Base-by-base conservation (phyloP, 2,113 vertebrate genomes). In the Dascyllus trimaculatus region DNA sequence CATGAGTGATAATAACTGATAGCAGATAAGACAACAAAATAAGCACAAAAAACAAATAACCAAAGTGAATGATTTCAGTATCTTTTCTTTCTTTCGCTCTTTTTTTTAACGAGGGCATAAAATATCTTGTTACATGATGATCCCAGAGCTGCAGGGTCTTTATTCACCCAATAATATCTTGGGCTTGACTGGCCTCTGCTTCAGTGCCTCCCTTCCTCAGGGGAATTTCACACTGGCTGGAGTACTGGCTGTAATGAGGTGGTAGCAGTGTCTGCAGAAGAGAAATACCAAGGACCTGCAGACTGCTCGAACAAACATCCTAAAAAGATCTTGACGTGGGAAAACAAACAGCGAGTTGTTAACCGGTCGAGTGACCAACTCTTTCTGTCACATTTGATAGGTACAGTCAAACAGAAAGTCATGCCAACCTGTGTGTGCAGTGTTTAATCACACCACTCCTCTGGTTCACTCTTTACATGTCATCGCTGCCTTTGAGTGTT, bases 161-260 rank as follows among this genome's bases (percentile, higher is more conserved):
- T 75, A 88, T 88, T 89, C 71, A 72, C 43, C 59, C 74, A 81
- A 79, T 88, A 89, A 86, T 88, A 84, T 86, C 26, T 71, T 35
- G 32, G 79, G 46, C 77, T 81, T 86, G 69, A 71, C 54, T 78
- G 64, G 84, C 58, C 58, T 77, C 60, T 85, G 60, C 78, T 80
- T 80, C 71, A 80, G 65, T 80, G 76, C 71, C 32, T 77, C 58
- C n/a, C 17, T 53, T 78, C 71, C 85, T 72, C 87, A 46, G 67
- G 78, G 72, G 84, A 76, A 52, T 80, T 84, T 78, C 32, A 70
- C 76, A 66, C 65, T 79, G 67, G 67, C 82, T 85, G 67, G 75
- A 91, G 85, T 57, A 54, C 60, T 81, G 73, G 58, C 84, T 86
- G 62, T 89, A 92, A 93, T 91, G 84, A 90, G 76, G 63, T 71